Conservation (phyloP, 1,140 invertebrate species). For the Pogonomyrmex californicus region DNA sequence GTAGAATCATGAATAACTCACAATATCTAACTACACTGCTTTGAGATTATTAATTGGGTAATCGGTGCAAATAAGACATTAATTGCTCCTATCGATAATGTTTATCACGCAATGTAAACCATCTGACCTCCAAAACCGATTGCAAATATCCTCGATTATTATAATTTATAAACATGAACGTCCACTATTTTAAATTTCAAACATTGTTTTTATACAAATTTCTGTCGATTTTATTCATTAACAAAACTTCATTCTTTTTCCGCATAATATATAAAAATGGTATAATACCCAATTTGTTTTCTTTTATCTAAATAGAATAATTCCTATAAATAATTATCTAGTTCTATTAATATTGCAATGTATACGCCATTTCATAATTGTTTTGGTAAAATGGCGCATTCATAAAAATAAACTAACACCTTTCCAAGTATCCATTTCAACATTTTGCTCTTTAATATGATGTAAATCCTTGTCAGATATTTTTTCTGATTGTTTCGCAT, state of each 20-base stretch:
- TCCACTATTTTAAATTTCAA: conserved; percentile 9
- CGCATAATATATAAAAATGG: conserved; percentile 59
- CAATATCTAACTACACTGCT: conserved; percentile 80
- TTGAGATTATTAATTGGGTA: conserved; percentile 76
- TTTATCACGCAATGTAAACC: conserved; percentile 73
- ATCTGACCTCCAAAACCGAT: conserved; percentile 66
- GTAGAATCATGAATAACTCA: conserved; percentile 80
- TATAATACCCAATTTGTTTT: conserved; percentile 52
- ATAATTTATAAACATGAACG: conserved; percentile 34
- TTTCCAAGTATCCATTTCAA: conserved; percentile 51
- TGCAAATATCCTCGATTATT: conserved; percentile 51
- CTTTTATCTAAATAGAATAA: conserved; percentile 73
- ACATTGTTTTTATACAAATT: conserved; percentile 33
- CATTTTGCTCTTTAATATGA: conserved; percentile 60
- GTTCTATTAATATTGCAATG: conserved; percentile 80
- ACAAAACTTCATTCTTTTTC: conserved; percentile 51
- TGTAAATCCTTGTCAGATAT: conserved; percentile 52
- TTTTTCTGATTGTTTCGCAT: conserved; percentile 54
- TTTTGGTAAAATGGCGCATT: conserved; percentile 55
- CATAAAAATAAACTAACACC: conserved; percentile 69
- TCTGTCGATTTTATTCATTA: conserved; percentile 32
- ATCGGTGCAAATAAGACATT: conserved; percentile 76
- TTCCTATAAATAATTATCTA: conserved; percentile 78
- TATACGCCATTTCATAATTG: conserved; percentile 68
- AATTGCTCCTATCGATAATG: conserved; percentile 70